Evolutionary conservation across 2,797 vertebrate species (phyloP), one percentile per base, ranked within the genome.

Genomic region (Melanogrammus aeglefinus): DNA sequence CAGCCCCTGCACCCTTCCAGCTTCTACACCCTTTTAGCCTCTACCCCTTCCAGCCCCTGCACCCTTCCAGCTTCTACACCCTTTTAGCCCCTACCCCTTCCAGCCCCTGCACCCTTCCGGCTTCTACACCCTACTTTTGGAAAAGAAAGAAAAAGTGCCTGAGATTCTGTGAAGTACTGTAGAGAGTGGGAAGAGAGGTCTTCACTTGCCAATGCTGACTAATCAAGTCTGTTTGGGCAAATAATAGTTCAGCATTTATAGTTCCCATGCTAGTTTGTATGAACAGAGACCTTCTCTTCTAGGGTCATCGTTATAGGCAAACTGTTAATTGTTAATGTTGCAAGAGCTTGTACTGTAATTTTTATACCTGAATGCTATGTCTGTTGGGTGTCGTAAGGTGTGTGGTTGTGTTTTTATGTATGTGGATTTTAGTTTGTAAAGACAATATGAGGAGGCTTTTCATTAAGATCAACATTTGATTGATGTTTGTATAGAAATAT

Each of bases 91-190:
- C 38, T 9, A 39, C 38, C 7, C 38, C 38, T 7, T 39, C 38
- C 9, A 39, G 7, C 38, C 38, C 38, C 38, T 39, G 12, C 38
- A 39, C 38, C 9, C 38, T 38, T 10, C 38, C 38, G 12, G 38
- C 38, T 1, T 9, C 38, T 10, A 39, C 66, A 70, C 24, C 85
- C 86, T 84, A 80, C 88, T 84, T 87, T 72, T 72, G 12, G 69
- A 94, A 95, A 94, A 95, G 95, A 97, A 97, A 94, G 95, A 94
- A 95, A 95, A 97, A 97, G 96, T 97, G 96, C 97, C 96, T 97
- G 95, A 96, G 94, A 95, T 95, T 86, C 83, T 78, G 86, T 76
- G 79, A 75, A 90, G 86, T 85, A 79, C 75, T 72, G 12, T 76
- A 76, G 75, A n/a, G 81, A 82, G 72, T 83, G 73, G 78, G 84